Percentiles rank a stretch among this genome's conserved stretches.
phyloP scores from a whole-genome alignment of 2,113 vertebrate species.

The Mirounga angustirostris region DNA sequence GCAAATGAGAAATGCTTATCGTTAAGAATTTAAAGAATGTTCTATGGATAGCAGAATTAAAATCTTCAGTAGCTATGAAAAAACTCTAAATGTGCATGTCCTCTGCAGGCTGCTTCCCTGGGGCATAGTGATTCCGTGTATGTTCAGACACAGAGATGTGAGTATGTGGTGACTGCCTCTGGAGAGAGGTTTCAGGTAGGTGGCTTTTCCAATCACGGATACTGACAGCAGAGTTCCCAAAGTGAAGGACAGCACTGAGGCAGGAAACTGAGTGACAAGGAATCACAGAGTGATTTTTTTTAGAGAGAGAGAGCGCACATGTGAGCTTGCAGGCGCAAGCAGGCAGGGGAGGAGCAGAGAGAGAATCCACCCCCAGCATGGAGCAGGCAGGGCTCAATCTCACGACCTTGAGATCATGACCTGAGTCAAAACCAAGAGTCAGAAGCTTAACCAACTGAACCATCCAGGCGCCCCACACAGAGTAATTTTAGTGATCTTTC shows the following conservation, averaged over 20 bases:
- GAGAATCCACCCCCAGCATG: background rate
- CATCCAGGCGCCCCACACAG: background rate
- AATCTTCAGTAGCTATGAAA: constrained; percentile 4
- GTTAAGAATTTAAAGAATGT: constrained; percentile 8
- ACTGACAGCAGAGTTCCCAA: background rate
- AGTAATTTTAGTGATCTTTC: constrained; percentile 25
- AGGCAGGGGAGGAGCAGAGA: background rate
- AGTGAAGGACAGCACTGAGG: background rate
- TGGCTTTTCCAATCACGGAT: background rate
- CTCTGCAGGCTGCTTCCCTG: background rate
- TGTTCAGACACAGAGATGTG: background rate
- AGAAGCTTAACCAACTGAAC: background rate
- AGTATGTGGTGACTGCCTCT: background rate
- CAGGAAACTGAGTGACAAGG: background rate
- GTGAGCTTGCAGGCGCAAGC: background rate
- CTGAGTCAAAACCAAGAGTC: background rate
- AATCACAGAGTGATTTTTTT: background rate
- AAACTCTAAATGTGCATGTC: background rate
- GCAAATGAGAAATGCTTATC: background rate
- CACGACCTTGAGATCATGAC: background rate
- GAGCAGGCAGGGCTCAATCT: background rate
- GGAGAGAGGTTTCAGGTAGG: background rate
- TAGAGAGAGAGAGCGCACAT: background rate
- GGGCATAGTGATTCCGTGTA: background rate
- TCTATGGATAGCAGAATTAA: background rate